Conservation (phyloP, 2,888 invertebrate genomes). For the Temnothorax rugatulus region DNA sequence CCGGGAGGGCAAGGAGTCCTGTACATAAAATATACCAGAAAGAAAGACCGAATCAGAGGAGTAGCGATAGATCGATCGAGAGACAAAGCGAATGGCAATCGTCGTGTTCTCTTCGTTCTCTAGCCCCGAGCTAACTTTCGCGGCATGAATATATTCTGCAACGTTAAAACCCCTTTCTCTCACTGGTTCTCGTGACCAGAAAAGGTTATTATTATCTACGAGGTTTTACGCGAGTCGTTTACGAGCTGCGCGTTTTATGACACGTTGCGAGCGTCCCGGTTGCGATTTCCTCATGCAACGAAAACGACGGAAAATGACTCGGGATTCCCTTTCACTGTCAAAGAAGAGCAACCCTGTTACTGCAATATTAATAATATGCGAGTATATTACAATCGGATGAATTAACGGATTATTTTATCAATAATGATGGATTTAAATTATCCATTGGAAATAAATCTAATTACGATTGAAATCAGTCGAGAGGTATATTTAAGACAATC, state of each 20-base stretch:
- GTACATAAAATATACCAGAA: background rate
- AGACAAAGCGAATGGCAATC: background rate
- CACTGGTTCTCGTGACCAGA: background rate
- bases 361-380: background rate
- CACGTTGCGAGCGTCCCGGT: background rate
- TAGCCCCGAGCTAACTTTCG: conserved; percentile 39
- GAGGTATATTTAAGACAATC: background rate
- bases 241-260: conserved; percentile 22
- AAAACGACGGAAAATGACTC: background rate
- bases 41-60: background rate
- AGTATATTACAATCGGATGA: background rate
- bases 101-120: background rate
- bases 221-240: conserved; percentile 19
- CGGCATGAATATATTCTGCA: conserved; percentile 29
- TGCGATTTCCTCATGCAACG: background rate
- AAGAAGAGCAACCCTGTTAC: background rate
- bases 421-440: background rate
- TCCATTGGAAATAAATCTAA: background rate
- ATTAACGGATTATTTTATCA: background rate
- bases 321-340: background rate
- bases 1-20: background rate
- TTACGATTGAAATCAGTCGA: background rate
- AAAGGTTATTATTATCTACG: conserved; percentile 41
- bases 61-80: conserved; percentile 7
- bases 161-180: conserved; percentile 19